phyloP scores from a whole-genome alignment of 2,888 invertebrate species.

The Agonopterix arenella region DNA sequence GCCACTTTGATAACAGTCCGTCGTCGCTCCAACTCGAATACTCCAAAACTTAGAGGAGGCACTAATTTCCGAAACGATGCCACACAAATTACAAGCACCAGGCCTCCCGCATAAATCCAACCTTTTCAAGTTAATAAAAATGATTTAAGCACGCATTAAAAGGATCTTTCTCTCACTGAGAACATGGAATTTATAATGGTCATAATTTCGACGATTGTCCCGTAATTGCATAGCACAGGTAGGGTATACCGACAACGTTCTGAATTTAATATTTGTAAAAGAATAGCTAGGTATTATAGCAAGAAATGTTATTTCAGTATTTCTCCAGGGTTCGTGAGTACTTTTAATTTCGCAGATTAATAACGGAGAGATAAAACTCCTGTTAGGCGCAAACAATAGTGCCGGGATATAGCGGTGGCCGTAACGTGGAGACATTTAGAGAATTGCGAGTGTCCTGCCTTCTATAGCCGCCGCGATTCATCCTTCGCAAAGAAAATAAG shows the following conservation, averaged over 20 bases:
- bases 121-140: slow-evolving; percentile 73
- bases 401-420: slow-evolving; percentile 19
- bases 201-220: slow-evolving; percentile 52
- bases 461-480: slow-evolving; percentile 19
- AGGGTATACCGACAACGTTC: background rate
- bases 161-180: slow-evolving; percentile 54
- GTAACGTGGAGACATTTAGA: slow-evolving; percentile 28
- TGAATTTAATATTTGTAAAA: slow-evolving; percentile 1
- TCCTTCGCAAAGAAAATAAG: slow-evolving; percentile 15
- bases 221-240: slow-evolving; percentile 31
- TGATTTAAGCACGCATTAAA: slow-evolving; percentile 70
- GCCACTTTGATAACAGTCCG: slow-evolving; percentile 9
- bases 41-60: slow-evolving; percentile 18
- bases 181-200: slow-evolving; percentile 62
- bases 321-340: slow-evolving; percentile 11
- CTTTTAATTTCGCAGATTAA: slow-evolving; percentile 42
- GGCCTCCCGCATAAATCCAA: slow-evolving; percentile 58
- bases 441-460: slow-evolving; percentile 23
- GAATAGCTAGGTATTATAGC: background rate
- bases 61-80: slow-evolving; percentile 39
- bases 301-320: background rate
- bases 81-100: slow-evolving; percentile 52
- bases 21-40: background rate
- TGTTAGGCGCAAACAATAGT: slow-evolving; percentile 40
- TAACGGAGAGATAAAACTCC: slow-evolving; percentile 36